Base-by-base conservation (phyloP, 2,888 invertebrate species). In the Xanthia icteritia region DNA sequence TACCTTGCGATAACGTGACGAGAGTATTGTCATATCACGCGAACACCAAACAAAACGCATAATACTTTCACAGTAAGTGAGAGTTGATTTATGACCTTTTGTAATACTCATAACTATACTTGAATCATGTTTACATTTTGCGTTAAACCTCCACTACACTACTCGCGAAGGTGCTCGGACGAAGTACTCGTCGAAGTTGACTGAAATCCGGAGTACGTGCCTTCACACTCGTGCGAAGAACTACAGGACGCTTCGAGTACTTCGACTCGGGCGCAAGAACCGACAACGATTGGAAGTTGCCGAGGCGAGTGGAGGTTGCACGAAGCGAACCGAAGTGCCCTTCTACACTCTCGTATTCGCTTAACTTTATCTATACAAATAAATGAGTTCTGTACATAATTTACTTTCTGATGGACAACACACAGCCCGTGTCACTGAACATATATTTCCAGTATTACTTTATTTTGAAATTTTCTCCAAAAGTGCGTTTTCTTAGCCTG, bases 61-160 rank as follows among this genome's bases (percentile, higher is more conserved):
- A 11, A 63, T 51, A 72, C 83, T 83, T 83, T 83, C 83, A 23
- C 76, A 17, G 45, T 23, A 15, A 68, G 79, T 75, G 70, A 84
- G 83, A 81, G 82, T 76, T 42, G 9, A 36, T 48, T 61, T 71
- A 81, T 68, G 70, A 76, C 66, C 85, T 84, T 81, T 83, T 70
- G 81, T 73, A 31, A 42, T 11, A 42, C 42, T 42, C 42, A 27
- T 48, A 45, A 67, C 36, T 61, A 56, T 13, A 60, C 31, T 31
- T 20, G 31, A 15, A 56, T 48, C 5, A 5, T 54, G 45, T 78
- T 68, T 45, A 39, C 31, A 31, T 31, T 2, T 31, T 2, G 31
- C 31, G 1, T 31, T 2, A 31, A 31, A 31, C 31, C 31, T 31
- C 31, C 31, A 31, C 31, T 31, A 31, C 31, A 31, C 31, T 31